Conservation (phyloP, 1,140 invertebrate species). For the Euura saliciscinereae region DNA sequence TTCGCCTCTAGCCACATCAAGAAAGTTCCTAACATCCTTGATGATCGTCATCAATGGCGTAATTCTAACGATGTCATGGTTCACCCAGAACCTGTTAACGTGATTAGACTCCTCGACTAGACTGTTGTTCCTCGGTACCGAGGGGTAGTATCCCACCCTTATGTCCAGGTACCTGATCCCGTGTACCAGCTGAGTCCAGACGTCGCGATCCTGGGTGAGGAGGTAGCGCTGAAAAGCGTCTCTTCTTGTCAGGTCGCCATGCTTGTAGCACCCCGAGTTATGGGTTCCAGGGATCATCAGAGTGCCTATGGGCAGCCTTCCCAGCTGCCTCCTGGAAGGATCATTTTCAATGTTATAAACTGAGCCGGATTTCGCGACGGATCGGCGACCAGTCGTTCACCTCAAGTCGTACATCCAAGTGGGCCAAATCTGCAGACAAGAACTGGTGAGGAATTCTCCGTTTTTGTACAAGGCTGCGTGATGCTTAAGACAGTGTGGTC, state of each 20-base stretch:
- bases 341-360: slow-evolving; percentile 8
- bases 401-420: slow-evolving; percentile 71
- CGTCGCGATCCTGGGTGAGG: slow-evolving; percentile 74
- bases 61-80: slow-evolving; percentile 72
- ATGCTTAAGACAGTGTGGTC: slow-evolving; percentile 59
- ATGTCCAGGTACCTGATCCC: slow-evolving; percentile 84
- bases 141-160: slow-evolving; percentile 66
- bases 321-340: slow-evolving; percentile 57
- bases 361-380: slow-evolving; percentile 15
- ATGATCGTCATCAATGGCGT: slow-evolving; percentile 68
- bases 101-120: slow-evolving; percentile 30
- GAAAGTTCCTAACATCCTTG: slow-evolving; percentile 67
- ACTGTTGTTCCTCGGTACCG: slow-evolving; percentile 37
- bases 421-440: slow-evolving; percentile 69
- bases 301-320: slow-evolving; percentile 61
- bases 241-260: slow-evolving; percentile 49
- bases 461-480: slow-evolving; percentile 63
- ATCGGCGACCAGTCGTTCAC: slow-evolving; percentile 42
- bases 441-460: slow-evolving; percentile 55
- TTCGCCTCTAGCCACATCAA: slow-evolving; percentile 67
- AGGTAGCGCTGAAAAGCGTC: slow-evolving; percentile 60
- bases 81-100: slow-evolving; percentile 71
- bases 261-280: slow-evolving; percentile 69
- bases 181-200: slow-evolving; percentile 80
- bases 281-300: slow-evolving; percentile 74